Conservation (phyloP, 53 echinoderm and acorn worm species). For the Holothuria scabra region DNA sequence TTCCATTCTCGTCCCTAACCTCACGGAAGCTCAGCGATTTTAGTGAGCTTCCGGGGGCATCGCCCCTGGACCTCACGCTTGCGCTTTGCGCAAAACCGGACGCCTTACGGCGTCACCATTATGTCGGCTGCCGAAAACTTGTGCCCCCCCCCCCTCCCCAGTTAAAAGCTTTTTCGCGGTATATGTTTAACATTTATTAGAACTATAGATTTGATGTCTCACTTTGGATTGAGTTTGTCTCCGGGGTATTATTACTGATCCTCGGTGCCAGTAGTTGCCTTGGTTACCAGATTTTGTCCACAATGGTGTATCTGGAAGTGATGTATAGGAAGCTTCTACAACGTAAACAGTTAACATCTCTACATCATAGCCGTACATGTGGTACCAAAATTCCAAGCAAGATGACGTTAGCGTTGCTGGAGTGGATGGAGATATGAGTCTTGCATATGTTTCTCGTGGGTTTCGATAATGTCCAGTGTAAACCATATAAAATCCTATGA, state of each 20-base stretch:
- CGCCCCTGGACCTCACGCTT: too few relatives aligned
- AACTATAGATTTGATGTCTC: too few relatives aligned
- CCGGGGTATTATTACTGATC: slow-evolving; percentile 58
- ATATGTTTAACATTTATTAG: too few relatives aligned
- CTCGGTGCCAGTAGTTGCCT: slow-evolving; percentile 83
- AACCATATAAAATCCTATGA: slow-evolving; percentile 86
- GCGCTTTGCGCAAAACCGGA: too few relatives aligned
- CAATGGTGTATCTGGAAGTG: slow-evolving; percentile 51
- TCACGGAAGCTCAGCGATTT: too few relatives aligned
- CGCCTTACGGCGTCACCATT: too few relatives aligned
- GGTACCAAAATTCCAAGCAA: slow-evolving; percentile 91
- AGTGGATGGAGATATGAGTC: slow-evolving; percentile 64
- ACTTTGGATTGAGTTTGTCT: neutral
- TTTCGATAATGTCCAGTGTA: slow-evolving; percentile 36
- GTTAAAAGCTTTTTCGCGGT: too few relatives aligned
- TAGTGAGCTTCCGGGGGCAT: too few relatives aligned
- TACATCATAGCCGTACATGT: slow-evolving; percentile 81
- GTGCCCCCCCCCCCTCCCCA: too few relatives aligned
- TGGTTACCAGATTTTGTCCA: slow-evolving; percentile 68
- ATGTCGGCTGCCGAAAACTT: too few relatives aligned
- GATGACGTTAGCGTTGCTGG: slow-evolving; percentile 45
- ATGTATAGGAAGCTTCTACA: slow-evolving; percentile 36
- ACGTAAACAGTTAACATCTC: slow-evolving; percentile 82
- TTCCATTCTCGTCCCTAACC: too few relatives aligned
- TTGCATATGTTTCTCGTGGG: slow-evolving; percentile 49